phyloP scores from a whole-genome alignment of 2,113 vertebrate genomes.

The Scomber scombrus region DNA sequence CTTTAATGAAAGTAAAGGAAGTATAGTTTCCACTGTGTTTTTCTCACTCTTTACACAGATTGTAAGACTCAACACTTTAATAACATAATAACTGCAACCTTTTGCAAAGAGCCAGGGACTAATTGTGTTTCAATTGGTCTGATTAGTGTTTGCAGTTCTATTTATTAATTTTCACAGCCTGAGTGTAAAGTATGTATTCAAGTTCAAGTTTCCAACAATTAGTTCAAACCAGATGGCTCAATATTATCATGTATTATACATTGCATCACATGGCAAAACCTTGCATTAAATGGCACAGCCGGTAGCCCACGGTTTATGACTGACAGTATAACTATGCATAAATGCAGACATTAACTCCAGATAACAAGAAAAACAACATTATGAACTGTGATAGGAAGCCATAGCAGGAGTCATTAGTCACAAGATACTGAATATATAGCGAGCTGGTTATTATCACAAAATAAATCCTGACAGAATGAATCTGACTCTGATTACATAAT shows the following conservation, averaged over 20 bases:
- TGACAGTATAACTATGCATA: constrained; percentile 27
- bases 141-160: background rate
- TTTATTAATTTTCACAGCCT: background rate
- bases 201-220: background rate
- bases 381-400: background rate
- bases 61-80: too few species aligned
- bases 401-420: constrained; percentile 31
- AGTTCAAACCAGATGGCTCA: background rate
- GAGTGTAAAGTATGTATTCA: background rate
- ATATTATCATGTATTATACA: background rate
- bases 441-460: constrained; percentile 41
- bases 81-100: background rate
- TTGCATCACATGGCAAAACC: background rate
- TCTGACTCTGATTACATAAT: constrained; percentile 38
- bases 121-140: background rate
- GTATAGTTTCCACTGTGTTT: too few species aligned
- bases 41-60: background rate
- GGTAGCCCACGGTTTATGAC: constrained; percentile 17
- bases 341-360: constrained; percentile 16
- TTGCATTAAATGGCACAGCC: background rate
- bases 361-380: constrained; percentile 18
- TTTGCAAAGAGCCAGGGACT: background rate
- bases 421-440: constrained; percentile 32
- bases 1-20: background rate
- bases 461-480: constrained; percentile 41